Conservation (phyloP, 2,888 invertebrate genomes). For the Scotopteryx bipunctaria region DNA sequence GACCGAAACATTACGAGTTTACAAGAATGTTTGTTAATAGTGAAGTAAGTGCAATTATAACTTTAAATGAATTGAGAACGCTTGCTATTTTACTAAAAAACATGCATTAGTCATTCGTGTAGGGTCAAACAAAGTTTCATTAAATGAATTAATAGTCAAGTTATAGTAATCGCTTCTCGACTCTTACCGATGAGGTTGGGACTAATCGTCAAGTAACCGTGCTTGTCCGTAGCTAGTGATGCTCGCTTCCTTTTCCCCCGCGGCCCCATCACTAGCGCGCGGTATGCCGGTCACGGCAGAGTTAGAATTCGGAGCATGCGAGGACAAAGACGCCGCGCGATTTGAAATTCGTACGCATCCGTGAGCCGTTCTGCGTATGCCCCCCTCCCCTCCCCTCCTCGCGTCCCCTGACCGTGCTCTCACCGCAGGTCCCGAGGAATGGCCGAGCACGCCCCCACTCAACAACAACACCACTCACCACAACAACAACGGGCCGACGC, state of each 20-base stretch:
- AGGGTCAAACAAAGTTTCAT: not conserved
- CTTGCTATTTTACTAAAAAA: conserved; percentile 4
- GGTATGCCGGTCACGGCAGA: conserved; percentile 57
- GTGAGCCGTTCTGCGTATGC: conserved; percentile 47
- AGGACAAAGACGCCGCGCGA: conserved; percentile 62
- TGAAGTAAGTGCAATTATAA: conserved; percentile 38
- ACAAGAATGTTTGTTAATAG: conserved; percentile 37
- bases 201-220: conserved; percentile 4
- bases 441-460: conserved; percentile 78
- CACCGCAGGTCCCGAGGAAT: conserved; percentile 80
- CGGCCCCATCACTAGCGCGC: conserved; percentile 30
- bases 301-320: conserved; percentile 59
- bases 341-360: conserved; percentile 57
- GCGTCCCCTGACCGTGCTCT: conserved; percentile 85
- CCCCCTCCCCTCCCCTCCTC: conserved; percentile 82
- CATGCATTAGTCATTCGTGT: not conserved
- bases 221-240: conserved; percentile 70
- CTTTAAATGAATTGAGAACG: conserved; percentile 23
- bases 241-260: conserved; percentile 68
- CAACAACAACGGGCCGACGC: conserved; percentile 80
- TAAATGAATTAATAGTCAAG: conserved; percentile 32
- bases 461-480: conserved; percentile 82
- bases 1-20: conserved; percentile 36
- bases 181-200: conserved; percentile 5
- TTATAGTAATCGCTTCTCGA: conserved; percentile 30